Evolutionary conservation across 1,140 invertebrate species (phyloP).

Genomic region (Dendrolimus punctatus): DNA sequence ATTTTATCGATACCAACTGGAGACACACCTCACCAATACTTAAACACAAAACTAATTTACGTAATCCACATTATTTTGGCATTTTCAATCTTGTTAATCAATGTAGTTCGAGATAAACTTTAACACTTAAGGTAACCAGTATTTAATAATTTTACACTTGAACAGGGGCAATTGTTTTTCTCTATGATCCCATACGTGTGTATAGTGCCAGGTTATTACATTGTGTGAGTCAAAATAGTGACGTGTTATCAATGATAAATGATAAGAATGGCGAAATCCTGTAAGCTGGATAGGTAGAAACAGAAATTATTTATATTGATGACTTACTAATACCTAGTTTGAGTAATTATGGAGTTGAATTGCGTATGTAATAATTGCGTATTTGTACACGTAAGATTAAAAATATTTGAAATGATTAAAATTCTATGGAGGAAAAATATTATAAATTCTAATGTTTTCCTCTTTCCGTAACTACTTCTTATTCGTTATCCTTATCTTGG

Average conservation of each 20-base stretch:
- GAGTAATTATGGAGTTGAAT: too few relatives aligned
- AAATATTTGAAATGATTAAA: too few relatives aligned
- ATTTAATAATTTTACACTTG: background rate
- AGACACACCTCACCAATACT: slow-evolving; percentile 7
- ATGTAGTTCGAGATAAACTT: too few relatives aligned
- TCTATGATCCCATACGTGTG: slow-evolving; percentile 27
- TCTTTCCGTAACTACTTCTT: too few relatives aligned
- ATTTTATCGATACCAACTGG: background rate
- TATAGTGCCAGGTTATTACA: slow-evolving; percentile 27
- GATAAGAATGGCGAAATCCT: slow-evolving; percentile 40
- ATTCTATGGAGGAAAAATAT: too few relatives aligned
- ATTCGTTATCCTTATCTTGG: too few relatives aligned
- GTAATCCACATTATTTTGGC: slow-evolving; percentile 8
- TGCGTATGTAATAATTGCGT: too few relatives aligned
- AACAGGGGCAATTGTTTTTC: background rate
- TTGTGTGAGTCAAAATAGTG: slow-evolving; percentile 51
- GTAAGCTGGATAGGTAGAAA: slow-evolving; percentile 6
- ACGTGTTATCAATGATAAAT: slow-evolving; percentile 54
- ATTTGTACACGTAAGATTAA: too few relatives aligned
- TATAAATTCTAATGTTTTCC: too few relatives aligned
- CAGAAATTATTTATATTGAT: background rate
- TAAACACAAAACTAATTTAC: slow-evolving; percentile 5
- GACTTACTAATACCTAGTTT: too few relatives aligned
- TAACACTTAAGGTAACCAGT: background rate
- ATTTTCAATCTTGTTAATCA: background rate